Evolutionary conservation across 2,797 vertebrate species (phyloP).

Genomic region (Tauraco hartlaubi): DNA sequence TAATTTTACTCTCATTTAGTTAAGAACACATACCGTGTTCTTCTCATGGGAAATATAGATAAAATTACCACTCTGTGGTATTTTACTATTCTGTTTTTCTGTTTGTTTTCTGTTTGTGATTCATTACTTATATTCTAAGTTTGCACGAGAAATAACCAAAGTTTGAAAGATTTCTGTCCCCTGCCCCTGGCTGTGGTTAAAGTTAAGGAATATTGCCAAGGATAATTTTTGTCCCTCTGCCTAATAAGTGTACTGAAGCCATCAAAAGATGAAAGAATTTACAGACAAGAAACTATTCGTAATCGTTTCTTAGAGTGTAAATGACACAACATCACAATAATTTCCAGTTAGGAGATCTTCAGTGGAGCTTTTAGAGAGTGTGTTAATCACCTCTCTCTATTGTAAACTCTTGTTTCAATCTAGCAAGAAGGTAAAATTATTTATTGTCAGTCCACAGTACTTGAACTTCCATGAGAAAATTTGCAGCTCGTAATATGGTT

Average conservation of each 20-base stretch:
- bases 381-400: neutral
- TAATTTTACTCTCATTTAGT: neutral
- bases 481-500: neutral
- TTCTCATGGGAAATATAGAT: neutral
- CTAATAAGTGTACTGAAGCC: neutral
- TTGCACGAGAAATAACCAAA: neutral
- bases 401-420: neutral
- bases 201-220: neutral
- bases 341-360: neutral
- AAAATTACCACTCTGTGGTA: neutral
- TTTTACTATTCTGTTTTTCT: neutral
- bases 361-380: neutral
- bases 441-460: neutral
- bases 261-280: neutral
- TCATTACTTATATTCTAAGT: neutral
- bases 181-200: neutral
- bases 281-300: neutral
- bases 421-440: neutral
- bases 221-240: neutral
- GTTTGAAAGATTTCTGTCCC: neutral
- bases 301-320: neutral
- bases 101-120: neutral
- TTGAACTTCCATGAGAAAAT: neutral
- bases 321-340: neutral
- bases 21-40: neutral